phyloP scores from a whole-genome alignment of 92 coral and sea anemone species.

The Porites lobata region DNA sequence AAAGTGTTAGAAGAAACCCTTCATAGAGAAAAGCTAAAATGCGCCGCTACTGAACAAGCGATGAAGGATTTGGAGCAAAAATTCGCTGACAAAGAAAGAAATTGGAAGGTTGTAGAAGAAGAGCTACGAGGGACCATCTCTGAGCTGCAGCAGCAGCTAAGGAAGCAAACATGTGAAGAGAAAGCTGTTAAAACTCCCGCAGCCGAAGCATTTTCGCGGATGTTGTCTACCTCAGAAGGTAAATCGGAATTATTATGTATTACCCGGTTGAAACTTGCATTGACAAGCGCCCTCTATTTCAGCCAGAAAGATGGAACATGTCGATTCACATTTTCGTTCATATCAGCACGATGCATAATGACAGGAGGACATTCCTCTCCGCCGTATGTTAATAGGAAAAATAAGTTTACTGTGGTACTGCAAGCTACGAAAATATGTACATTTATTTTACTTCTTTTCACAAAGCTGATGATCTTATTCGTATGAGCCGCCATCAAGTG shows the following conservation, averaged over 20 bases:
- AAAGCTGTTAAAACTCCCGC: constrained; percentile 24
- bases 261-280: too few relatives aligned
- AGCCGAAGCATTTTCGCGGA: constrained; percentile 19
- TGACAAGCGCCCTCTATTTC: too few relatives aligned
- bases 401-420: too few relatives aligned
- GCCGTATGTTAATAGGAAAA: too few relatives aligned
- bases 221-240: constrained; percentile 12
- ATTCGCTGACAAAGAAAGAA: constrained; percentile 7
- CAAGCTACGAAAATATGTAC: background rate
- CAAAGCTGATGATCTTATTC: background rate
- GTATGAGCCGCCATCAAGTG: background rate
- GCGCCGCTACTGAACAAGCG: constrained; percentile 18
- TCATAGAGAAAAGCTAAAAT: constrained; percentile 13
- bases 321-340: too few relatives aligned
- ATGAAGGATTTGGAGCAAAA: constrained; percentile 1
- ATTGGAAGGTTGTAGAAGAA: constrained; percentile 31
- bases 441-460: background rate
- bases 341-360: too few relatives aligned
- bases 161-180: background rate
- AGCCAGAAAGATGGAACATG: too few relatives aligned
- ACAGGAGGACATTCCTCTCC: too few relatives aligned
- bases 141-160: background rate
- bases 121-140: constrained; percentile 21
- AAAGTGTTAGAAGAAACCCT: constrained; percentile 29
- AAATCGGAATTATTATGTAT: background rate